A percentile compares a stretch with the other conserved stretches of the same genome.
Conservation (phyloP, 2,888 invertebrate genomes). For the Dryadula phaetusa region DNA sequence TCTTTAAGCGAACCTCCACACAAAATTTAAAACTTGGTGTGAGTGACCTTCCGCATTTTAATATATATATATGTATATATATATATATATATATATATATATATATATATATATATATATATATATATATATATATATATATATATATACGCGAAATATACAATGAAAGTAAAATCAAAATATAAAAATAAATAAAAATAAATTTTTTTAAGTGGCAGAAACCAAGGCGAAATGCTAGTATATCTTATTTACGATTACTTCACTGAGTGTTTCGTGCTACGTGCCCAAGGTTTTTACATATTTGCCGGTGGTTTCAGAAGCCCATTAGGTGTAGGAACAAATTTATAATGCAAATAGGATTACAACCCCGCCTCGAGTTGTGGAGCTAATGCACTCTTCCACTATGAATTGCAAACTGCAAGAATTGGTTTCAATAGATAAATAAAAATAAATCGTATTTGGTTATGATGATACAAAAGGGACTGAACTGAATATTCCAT, state of each 20-base stretch:
- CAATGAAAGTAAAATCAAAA: no score
- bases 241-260: constrained; percentile 3
- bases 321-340: constrained; percentile 78
- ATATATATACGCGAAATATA: no score
- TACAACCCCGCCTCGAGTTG: constrained; percentile 67
- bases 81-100: no score
- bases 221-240: not conserved
- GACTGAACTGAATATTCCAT: not conserved
- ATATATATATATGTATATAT: no score
- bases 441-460: constrained; percentile 47
- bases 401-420: constrained; percentile 78
- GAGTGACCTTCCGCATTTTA: no score
- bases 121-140: no score
- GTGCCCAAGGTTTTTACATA: constrained; percentile 46
- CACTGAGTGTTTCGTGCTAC: constrained; percentile 28
- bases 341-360: constrained; percentile 84
- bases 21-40: no score
- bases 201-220: not conserved
- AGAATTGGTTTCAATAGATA: constrained; percentile 66
- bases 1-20: no score
- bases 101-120: no score
- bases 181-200: not conserved
- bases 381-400: constrained; percentile 76
- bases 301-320: constrained; percentile 68
- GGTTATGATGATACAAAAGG: not conserved